Percentiles rank a stretch among this genome's conserved stretches.
Conservation (phyloP, 2,113 vertebrate species). For the Forbesichthys agassizii region DNA sequence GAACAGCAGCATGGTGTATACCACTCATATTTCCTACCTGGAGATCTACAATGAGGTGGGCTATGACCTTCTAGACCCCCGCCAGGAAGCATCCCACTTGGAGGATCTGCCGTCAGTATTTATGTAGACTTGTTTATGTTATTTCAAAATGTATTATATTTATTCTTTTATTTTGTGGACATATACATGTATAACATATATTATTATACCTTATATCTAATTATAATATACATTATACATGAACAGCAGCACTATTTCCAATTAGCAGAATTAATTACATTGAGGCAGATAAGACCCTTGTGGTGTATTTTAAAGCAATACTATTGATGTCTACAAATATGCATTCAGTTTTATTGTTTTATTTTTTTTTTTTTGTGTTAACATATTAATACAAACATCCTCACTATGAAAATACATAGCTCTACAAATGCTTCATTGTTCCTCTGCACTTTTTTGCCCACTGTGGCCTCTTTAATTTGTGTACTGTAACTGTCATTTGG, state of each 20-base stretch:
- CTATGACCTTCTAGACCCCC: constrained; percentile 91
- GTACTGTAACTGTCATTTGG: constrained; percentile 20
- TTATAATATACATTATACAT: no score
- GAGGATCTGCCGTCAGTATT: constrained; percentile 94
- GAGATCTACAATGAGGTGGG: constrained; percentile 98
- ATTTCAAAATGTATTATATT: no score
- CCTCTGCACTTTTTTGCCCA: constrained; percentile 12
- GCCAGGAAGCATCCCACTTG: constrained; percentile 85
- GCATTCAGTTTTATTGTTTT: background rate
- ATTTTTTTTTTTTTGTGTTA: no score
- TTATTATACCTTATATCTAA: no score
- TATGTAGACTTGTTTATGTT: background rate
- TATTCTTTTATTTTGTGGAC: no score
- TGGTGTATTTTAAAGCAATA: no score
- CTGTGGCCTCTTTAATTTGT: constrained; percentile 22
- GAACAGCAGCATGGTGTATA: constrained; percentile 88
- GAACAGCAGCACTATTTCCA: no score
- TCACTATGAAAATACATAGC: background rate
- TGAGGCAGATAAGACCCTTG: no score
- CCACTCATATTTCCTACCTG: constrained; percentile 91
- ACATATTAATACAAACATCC: no score
- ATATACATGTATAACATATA: no score
- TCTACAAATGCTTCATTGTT: constrained; percentile 18
- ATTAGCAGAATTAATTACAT: no score
- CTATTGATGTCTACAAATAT: background rate